Percentiles rank a stretch among this genome's conserved stretches.
Evolutionary conservation across 1,140 invertebrate species (phyloP).

Genomic region (Artemia franciscana): DNA sequence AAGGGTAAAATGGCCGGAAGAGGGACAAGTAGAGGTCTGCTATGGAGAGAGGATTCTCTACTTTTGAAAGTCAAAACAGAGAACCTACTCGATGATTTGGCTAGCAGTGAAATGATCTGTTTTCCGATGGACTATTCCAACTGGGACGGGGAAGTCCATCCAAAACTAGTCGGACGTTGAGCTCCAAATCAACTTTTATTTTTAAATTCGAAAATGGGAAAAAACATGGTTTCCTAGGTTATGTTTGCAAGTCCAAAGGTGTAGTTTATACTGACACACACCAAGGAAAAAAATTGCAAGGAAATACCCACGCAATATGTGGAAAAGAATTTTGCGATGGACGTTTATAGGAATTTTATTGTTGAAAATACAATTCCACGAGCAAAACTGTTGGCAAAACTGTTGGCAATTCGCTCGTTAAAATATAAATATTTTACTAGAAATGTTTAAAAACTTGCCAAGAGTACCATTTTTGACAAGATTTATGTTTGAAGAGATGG

Average conservation of each 20-base stretch:
- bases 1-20: too few species aligned
- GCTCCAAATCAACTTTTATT: background rate
- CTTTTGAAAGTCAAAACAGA: background rate
- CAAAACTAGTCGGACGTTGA: background rate
- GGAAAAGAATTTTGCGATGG: too few species aligned
- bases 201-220: background rate
- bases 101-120: background rate
- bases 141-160: background rate
- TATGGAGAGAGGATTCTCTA: background rate
- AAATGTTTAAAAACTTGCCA: too few species aligned
- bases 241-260: background rate
- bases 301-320: too few species aligned
- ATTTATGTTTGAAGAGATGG: too few species aligned
- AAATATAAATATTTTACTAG: too few species aligned
- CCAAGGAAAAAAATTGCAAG: background rate
- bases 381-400: too few species aligned
- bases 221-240: background rate
- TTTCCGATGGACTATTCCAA: background rate
- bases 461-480: too few species aligned
- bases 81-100: background rate
- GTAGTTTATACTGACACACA: background rate
- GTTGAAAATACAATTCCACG: too few species aligned
- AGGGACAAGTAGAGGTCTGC: too few species aligned
- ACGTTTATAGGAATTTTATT: too few species aligned
- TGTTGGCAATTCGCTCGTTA: too few species aligned